A percentile compares a stretch with the other conserved stretches of the same genome.
phyloP scores from a whole-genome alignment of 1,140 invertebrate genomes.

The Periplaneta americana region DNA sequence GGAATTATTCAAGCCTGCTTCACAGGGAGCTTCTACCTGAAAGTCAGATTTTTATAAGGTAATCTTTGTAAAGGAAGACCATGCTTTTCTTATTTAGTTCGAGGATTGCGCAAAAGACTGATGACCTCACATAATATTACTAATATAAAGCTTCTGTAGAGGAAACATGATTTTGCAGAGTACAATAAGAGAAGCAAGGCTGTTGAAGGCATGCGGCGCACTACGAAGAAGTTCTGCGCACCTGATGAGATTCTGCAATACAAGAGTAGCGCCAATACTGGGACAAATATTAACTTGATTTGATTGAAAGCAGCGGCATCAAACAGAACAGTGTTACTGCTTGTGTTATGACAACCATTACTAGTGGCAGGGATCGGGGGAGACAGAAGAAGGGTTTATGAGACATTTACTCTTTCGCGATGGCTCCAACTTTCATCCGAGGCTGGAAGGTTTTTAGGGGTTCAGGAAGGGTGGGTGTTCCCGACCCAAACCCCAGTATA shows the following conservation, averaged over 20 bases:
- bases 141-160: no score
- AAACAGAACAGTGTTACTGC: background rate
- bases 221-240: background rate
- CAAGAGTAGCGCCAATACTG: background rate
- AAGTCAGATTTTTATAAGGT: no score
- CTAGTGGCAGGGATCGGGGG: background rate
- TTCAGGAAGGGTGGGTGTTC: background rate
- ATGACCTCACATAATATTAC: no score
- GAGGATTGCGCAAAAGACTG: no score
- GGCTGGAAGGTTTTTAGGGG: background rate
- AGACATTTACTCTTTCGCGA: conserved; percentile 1
- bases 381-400: background rate
- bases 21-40: no score
- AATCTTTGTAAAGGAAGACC: no score
- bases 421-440: background rate
- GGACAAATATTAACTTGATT: background rate
- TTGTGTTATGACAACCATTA: background rate
- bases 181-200: no score
- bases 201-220: no score
- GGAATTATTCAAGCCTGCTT: no score
- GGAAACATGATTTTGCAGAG: no score
- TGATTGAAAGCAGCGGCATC: background rate
- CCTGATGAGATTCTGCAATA: background rate
- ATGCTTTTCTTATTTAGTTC: no score
- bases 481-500: background rate